Conservation (phyloP, 1,140 invertebrate species). For the Drosophila sproati region DNA sequence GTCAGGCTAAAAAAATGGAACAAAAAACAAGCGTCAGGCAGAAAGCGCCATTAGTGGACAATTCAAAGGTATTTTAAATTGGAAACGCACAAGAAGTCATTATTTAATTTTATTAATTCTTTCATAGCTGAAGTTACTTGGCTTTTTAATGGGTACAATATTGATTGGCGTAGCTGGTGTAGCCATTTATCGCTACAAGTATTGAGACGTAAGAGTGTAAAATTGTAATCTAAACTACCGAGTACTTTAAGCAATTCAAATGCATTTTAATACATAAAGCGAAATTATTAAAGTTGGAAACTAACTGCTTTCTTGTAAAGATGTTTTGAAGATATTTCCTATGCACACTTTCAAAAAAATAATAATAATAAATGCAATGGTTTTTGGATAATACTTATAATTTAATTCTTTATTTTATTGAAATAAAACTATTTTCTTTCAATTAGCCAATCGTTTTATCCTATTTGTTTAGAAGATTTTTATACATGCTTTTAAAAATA, state of each 20-base stretch:
- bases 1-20: conserved; percentile 84
- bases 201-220: conserved; percentile 54
- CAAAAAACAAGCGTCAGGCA: conserved; percentile 73
- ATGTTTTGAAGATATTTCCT: conserved; percentile 53
- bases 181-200: conserved; percentile 87
- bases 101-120: neutral
- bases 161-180: conserved; percentile 87
- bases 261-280: conserved; percentile 62
- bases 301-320: conserved; percentile 53
- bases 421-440: neutral
- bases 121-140: conserved; percentile 86
- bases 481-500: too few relatives aligned
- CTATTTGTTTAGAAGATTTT: too few relatives aligned
- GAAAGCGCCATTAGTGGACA: conserved; percentile 70
- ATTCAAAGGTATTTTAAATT: conserved; percentile 66
- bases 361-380: conserved; percentile 53
- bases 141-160: conserved; percentile 86
- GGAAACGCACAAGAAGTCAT: neutral
- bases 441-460: too few relatives aligned
- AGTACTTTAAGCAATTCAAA: conserved; percentile 70
- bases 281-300: conserved; percentile 73
- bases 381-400: conserved; percentile 64
- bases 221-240: conserved; percentile 22
- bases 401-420: conserved; percentile 56
- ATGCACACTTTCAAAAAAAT: conserved; percentile 60